A percentile compares a stretch with the other conserved stretches of the same genome.
phyloP scores from a whole-genome alignment of 2,113 vertebrate species.

The Falco punctatus region DNA sequence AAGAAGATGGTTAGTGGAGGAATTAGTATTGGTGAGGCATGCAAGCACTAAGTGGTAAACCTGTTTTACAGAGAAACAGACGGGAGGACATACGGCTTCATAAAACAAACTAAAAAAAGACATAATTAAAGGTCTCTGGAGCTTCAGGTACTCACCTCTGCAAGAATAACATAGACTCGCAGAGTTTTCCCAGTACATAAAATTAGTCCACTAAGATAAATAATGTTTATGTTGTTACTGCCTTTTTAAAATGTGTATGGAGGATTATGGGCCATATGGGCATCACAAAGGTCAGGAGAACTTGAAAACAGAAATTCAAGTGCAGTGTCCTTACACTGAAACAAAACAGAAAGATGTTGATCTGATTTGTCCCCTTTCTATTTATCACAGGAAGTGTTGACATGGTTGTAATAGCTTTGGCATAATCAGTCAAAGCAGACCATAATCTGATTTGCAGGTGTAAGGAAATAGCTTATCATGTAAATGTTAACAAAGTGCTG shows the following conservation, averaged over 20 bases:
- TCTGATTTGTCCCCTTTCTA: background rate
- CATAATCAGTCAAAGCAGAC: background rate
- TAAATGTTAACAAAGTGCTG: background rate
- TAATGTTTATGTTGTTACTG: background rate
- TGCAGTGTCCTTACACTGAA: background rate
- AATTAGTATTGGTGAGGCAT: background rate
- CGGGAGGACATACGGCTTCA: background rate
- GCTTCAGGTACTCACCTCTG: background rate
- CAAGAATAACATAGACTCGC: background rate
- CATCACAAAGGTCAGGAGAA: background rate
- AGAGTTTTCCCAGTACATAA: background rate
- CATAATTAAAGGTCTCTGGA: background rate
- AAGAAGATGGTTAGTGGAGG: background rate
- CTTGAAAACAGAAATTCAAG: background rate
- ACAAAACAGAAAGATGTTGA: background rate
- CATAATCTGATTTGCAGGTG: background rate
- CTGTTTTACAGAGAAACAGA: background rate
- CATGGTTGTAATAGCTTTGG: background rate
- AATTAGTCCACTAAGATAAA: background rate
- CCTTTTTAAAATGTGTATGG: background rate
- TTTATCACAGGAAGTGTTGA: background rate
- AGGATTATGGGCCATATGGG: background rate
- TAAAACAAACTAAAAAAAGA: background rate
- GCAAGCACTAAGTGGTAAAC: background rate
- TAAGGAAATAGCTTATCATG: background rate